These are phyloP conservation scores for Drosophila hawaiiensis DNA, from an alignment of 2,888 invertebrate species.

Conservation along the genomic window DNA sequence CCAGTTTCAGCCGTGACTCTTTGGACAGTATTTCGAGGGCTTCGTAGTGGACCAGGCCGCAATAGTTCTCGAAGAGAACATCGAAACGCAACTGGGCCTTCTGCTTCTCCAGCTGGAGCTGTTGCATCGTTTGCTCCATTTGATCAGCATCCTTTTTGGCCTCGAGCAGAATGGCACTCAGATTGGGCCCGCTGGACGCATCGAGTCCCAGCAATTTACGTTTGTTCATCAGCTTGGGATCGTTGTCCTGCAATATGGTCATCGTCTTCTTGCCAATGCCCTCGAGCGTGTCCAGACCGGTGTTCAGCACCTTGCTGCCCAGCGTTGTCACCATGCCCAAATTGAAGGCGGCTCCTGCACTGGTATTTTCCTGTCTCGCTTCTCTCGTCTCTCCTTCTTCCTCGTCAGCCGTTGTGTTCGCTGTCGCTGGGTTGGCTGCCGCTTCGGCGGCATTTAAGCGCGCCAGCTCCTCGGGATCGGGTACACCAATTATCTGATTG, in stretches of 20 bases:
- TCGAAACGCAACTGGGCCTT: slow-evolving; percentile 89
- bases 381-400: slow-evolving; percentile 7
- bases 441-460: slow-evolving; percentile 83
- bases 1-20: slow-evolving; percentile 91
- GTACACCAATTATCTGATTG: slow-evolving; percentile 93
- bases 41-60: slow-evolving; percentile 95
- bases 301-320: slow-evolving; percentile 91
- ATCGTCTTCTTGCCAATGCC: slow-evolving; percentile 97
- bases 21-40: slow-evolving; percentile 95
- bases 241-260: slow-evolving; percentile 96
- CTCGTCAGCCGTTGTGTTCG: background rate
- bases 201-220: slow-evolving; percentile 86
- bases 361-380: slow-evolving; percentile 14
- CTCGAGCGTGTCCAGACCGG: slow-evolving; percentile 95
- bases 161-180: slow-evolving; percentile 87
- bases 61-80: slow-evolving; percentile 93
- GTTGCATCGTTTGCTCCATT: slow-evolving; percentile 79
- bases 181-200: slow-evolving; percentile 75
- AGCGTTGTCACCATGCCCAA: slow-evolving; percentile 79
- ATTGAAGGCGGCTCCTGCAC: slow-evolving; percentile 57
- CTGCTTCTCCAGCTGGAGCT: slow-evolving; percentile 77
- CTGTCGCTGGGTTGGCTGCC: slow-evolving; percentile 13
- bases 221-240: slow-evolving; percentile 93
- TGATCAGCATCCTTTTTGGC: slow-evolving; percentile 89
- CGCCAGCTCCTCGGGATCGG: slow-evolving; percentile 92